Evolutionary conservation across 2,888 invertebrate species (phyloP), one percentile per base, ranked within the genome.

Genomic region (Dinocampus coccinellae): DNA sequence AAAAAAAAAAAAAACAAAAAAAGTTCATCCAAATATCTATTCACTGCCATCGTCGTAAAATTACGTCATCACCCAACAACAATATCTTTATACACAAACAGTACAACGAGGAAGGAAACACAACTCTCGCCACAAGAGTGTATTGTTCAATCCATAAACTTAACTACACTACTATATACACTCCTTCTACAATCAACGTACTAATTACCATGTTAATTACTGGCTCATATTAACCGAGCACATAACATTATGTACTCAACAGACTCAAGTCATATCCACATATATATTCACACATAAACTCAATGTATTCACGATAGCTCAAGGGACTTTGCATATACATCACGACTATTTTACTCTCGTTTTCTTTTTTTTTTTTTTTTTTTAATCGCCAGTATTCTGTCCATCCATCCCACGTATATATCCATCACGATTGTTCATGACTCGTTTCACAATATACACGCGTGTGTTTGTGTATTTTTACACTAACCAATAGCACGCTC

Each of bases 171-270:
- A 11, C 58, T n/a, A n/a, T n/a, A 63, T 63, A 67, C 69, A 1
- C 58, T 26, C 61, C 67, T 63, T 67, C 70, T 69, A 61, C 73
- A 74, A 81, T 80, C 74, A 78, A 29, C 29, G 72, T 76, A 29
- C 72, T 80, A 81, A 82, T 82, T 79, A 77, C 73, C 66, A 76
- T 76, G 77, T 77, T 81, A 81, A 81, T 82, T 80, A 79, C 65
- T 70, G 53, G 53, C 64, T 68, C 58, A 52, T 64, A 64, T 52
- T 16, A 13, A 52, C 29, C 10, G 16, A 58, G 33, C 20, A 58
- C 9, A 10, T 4, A 9, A 26, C 2, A 47, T 26, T 29, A 47
- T 63, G 63, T 47, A 24, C 26, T n/a, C n/a, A 47, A 29, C 20
- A 16, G 52, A 42, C 62, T 42, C 42, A 13, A 42, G 42, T 22